A percentile compares a stretch with the other conserved stretches of the same genome.
phyloP scores from a whole-genome alignment of 92 coral and sea anemone genomes.

The Siderastrea siderea region DNA sequence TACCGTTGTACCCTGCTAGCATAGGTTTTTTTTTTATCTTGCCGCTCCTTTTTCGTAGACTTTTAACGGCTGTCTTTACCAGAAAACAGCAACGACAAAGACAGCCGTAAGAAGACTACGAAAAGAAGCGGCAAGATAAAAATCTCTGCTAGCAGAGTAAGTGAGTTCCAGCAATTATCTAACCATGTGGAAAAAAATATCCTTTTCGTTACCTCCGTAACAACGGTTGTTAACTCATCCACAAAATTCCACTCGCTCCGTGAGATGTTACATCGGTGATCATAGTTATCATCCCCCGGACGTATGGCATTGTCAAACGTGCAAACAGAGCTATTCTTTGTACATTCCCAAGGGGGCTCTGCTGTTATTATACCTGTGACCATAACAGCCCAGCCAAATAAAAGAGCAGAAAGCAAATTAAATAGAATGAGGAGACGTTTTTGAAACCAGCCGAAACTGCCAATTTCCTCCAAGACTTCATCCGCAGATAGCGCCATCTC shows the following conservation, averaged over 20 bases:
- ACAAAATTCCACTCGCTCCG: constrained; percentile 80
- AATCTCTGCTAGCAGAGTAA: no score
- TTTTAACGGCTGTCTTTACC: neutral
- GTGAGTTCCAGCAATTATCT: no score
- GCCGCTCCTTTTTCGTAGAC: no score
- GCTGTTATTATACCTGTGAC: constrained; percentile 81
- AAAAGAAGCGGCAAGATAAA: no score
- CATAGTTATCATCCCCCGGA: constrained; percentile 64
- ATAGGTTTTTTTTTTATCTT: no score
- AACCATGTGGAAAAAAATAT: no score
- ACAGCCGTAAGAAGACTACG: no score
- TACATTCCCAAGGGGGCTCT: constrained; percentile 90
- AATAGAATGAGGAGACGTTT: constrained; percentile 68
- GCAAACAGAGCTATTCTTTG: constrained; percentile 73
- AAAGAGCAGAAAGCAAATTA: constrained; percentile 64
- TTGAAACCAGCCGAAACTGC: constrained; percentile 80
- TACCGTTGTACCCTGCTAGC: no score
- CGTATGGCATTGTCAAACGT: constrained; percentile 49
- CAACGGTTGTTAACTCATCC: constrained; percentile 75
- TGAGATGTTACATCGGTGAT: constrained; percentile 77
- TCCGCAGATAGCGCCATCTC: constrained; percentile 78
- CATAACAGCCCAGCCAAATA: constrained; percentile 82
- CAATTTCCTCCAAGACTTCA: constrained; percentile 80
- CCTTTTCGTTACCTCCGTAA: constrained; percentile 70
- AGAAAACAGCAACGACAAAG: neutral